Evolutionary conservation across 2,113 vertebrate species (phyloP).

Genomic region (Proteles cristata): DNA sequence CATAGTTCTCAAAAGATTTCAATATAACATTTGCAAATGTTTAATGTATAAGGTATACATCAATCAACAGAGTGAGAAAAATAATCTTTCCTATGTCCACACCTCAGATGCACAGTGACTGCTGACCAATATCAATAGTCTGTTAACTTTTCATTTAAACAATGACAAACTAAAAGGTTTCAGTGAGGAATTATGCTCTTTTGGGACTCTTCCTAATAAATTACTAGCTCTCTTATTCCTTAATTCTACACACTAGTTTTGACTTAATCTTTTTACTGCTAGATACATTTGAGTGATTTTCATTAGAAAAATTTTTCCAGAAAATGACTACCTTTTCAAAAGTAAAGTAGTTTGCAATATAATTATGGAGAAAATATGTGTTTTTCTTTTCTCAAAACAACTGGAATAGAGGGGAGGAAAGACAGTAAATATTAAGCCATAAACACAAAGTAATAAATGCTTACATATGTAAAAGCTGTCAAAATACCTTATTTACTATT

Average conservation of each 20-base stretch:
- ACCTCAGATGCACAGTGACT: background rate
- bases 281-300: background rate
- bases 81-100: background rate
- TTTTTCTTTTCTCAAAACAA: background rate
- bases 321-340: background rate
- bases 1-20: background rate
- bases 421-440: background rate
- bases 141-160: background rate
- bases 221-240: background rate
- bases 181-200: background rate
- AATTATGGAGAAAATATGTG: background rate
- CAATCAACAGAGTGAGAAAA: background rate
- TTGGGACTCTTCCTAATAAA: background rate
- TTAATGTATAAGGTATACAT: background rate
- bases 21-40: background rate
- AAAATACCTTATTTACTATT: background rate
- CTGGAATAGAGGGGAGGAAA: accelerated
- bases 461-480: background rate
- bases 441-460: background rate
- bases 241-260: background rate
- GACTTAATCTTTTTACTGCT: background rate
- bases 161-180: background rate
- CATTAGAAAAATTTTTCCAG: background rate
- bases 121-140: background rate
- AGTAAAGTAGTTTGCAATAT: background rate